These are phyloP conservation scores for Muntiacus muntjak DNA, from an alignment of 2,113 vertebrate species.

Conservation along the genomic window DNA sequence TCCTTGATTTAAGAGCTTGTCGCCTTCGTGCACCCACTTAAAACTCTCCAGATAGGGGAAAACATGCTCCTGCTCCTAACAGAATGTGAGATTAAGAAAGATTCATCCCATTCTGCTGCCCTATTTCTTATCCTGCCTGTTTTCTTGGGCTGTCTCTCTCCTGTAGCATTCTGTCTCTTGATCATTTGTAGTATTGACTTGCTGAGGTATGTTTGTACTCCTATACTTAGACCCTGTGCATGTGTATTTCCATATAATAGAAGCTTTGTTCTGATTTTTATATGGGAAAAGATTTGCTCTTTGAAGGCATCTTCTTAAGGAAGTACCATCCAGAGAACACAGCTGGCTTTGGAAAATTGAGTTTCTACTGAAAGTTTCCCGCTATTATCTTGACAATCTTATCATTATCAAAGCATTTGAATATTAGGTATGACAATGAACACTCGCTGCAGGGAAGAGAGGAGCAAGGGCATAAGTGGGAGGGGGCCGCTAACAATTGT, in stretches of 20 bases:
- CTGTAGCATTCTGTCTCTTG: neutral
- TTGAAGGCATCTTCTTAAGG: constrained; percentile 73
- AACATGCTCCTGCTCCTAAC: neutral
- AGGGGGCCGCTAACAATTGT: constrained; percentile 64
- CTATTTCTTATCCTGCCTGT: neutral
- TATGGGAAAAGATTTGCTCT: constrained; percentile 51
- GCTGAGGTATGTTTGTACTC: neutral
- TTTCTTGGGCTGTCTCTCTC: neutral
- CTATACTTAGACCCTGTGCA: neutral
- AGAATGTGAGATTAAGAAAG: constrained; percentile 20
- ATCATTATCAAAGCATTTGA: constrained; percentile 80
- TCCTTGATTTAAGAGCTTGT: constrained; percentile 74
- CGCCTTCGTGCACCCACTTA: neutral
- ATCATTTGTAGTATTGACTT: neutral
- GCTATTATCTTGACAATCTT: constrained; percentile 79
- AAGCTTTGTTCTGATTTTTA: constrained; percentile 55
- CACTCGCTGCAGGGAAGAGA: constrained; percentile 70
- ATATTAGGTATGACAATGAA: constrained; percentile 73
- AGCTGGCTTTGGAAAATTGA: constrained; percentile 77
- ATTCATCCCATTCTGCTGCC: neutral
- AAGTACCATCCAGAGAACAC: constrained; percentile 57
- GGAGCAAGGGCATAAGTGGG: constrained; percentile 57
- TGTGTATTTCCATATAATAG: constrained; percentile 16
- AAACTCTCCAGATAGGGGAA: neutral
- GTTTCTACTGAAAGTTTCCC: constrained; percentile 76